These are phyloP conservation scores for Leptinotarsa undecemlineata DNA, from an alignment of 1,140 invertebrate species.

Conservation along the genomic window DNA sequence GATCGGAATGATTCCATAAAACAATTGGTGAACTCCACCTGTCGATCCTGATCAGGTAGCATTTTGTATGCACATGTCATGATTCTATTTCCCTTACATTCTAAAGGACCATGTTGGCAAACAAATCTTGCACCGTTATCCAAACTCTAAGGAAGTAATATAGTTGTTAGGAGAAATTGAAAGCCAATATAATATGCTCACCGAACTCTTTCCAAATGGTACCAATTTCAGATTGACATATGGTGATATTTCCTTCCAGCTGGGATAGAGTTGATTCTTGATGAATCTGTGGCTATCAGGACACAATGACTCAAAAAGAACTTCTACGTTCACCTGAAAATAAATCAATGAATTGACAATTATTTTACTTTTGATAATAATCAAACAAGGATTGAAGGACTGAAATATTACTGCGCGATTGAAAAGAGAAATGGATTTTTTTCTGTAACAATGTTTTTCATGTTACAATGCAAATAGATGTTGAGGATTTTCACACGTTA, in stretches of 20 bases:
- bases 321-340: constrained; percentile 44
- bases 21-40: constrained; percentile 50
- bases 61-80: constrained; percentile 47
- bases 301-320: constrained; percentile 83
- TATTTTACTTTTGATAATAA: too few relatives aligned
- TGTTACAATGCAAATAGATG: too few relatives aligned
- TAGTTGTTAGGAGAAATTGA: background rate
- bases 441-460: too few relatives aligned
- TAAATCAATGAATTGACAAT: too few relatives aligned
- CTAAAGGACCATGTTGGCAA: constrained; percentile 51
- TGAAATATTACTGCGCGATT: too few relatives aligned
- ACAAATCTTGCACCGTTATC: constrained; percentile 41
- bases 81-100: constrained; percentile 49
- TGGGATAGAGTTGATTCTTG: constrained; percentile 57
- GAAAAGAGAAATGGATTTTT: too few relatives aligned
- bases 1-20: constrained; percentile 46
- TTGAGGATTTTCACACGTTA: too few relatives aligned
- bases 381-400: too few relatives aligned
- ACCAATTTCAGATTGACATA: constrained; percentile 63
- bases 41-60: constrained; percentile 38
- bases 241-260: constrained; percentile 57
- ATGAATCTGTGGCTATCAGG: constrained; percentile 76
- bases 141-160: constrained; percentile 39
- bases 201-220: constrained; percentile 80
- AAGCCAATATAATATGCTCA: constrained; percentile 50